Percentiles rank a stretch among this genome's conserved stretches.
Evolutionary conservation across 2,888 invertebrate genomes (phyloP).

Genomic region (Cosmorhoe ocellata): DNA sequence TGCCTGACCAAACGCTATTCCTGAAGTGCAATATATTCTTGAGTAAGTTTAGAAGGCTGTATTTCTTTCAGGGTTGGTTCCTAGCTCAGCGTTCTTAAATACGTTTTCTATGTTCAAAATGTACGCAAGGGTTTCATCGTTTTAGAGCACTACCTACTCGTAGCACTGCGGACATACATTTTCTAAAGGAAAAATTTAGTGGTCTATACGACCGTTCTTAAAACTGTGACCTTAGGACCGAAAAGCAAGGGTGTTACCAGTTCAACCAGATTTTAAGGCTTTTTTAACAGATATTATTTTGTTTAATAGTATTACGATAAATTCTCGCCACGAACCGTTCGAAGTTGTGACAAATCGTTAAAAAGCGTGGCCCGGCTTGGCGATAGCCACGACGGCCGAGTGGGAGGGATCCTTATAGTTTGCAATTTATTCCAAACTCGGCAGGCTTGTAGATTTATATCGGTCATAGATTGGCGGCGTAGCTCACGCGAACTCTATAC

Average conservation of each 20-base stretch:
- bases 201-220: no score
- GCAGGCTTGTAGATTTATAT: slow-evolving; percentile 74
- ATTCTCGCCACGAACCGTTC: slow-evolving; percentile 42
- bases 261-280: no score
- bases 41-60: slow-evolving; percentile 6
- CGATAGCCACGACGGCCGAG: slow-evolving; percentile 47
- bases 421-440: slow-evolving; percentile 72
- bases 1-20: slow-evolving; percentile 12
- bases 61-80: not conserved
- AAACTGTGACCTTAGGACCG: no score
- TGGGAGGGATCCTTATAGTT: slow-evolving; percentile 66
- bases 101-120: no score
- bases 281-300: no score
- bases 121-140: no score
- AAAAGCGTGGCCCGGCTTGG: slow-evolving; percentile 46
- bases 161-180: no score
- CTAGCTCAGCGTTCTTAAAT: not conserved
- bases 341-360: slow-evolving; percentile 63
- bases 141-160: no score
- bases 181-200: no score
- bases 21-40: slow-evolving; percentile 15
- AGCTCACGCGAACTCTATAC: slow-evolving; percentile 64
- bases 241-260: no score
- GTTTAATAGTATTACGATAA: slow-evolving; percentile 19
- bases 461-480: slow-evolving; percentile 64